A percentile compares a stretch with the other conserved stretches of the same genome.
phyloP scores from a whole-genome alignment of 2,888 invertebrate species.

The Sphinx pinastri region DNA sequence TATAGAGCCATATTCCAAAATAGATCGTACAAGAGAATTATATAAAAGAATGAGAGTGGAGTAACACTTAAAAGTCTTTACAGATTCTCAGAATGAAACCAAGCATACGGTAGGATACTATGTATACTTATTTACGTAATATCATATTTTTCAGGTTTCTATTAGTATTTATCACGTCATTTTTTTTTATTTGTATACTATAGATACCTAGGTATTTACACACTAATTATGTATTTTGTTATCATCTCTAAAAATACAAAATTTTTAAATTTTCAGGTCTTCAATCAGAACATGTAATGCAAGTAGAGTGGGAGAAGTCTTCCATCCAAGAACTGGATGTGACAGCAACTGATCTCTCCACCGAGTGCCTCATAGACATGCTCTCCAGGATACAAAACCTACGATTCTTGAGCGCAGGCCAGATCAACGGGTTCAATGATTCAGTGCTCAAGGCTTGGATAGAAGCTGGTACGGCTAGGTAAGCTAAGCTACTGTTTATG shows the following conservation, averaged over 20 bases:
- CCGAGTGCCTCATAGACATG: conserved; percentile 97
- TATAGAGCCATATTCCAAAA: too few relatives aligned
- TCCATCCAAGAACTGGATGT: conserved; percentile 97
- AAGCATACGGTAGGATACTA: too few relatives aligned
- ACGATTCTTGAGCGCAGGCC: conserved; percentile 96
- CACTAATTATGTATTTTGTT: background rate
- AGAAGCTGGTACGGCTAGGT: conserved; percentile 91
- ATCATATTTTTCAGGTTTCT: too few relatives aligned
- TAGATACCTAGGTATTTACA: too few relatives aligned
- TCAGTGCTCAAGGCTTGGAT: conserved; percentile 96
- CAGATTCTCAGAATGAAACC: too few relatives aligned
- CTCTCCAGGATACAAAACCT: conserved; percentile 93
- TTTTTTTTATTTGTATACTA: too few relatives aligned
- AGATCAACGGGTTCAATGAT: conserved; percentile 99
- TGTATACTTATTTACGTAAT: too few relatives aligned
- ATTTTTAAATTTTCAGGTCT: conserved; percentile 81
- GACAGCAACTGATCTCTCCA: conserved; percentile 97
- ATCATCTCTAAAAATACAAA: background rate
- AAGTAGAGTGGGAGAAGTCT: conserved; percentile 99
- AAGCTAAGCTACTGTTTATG: conserved; percentile 41
- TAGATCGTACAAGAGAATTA: too few relatives aligned
- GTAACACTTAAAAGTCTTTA: too few relatives aligned
- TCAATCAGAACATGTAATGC: conserved; percentile 95
- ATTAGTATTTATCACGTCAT: too few relatives aligned
- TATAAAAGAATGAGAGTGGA: too few relatives aligned